Evolutionary conservation across 2,888 invertebrate species (phyloP), one percentile per base, ranked within the genome.

Genomic region (Aphidius colemani): DNA sequence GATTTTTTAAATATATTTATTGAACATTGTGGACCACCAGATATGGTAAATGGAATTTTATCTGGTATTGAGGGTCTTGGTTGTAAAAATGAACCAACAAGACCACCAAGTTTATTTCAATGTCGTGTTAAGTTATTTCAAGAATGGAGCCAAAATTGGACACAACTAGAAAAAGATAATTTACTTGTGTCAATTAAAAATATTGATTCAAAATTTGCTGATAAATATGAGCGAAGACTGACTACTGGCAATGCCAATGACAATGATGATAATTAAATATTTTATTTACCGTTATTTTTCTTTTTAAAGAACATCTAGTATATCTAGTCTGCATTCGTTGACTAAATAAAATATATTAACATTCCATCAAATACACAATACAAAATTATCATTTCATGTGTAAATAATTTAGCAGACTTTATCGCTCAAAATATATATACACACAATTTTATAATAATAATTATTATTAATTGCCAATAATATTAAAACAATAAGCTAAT

Each of bases 101-200:
- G 91, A 75, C 94, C 92, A 41, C 90, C 92, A 82, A 92, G 90
- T 75, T 83, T 94, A 64, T 94, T 93, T 77, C 92, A 93, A 78
- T 93, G 93, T 78, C 87, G 94, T 69, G 91, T 94, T 75, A 94
- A 94, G 83, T 82, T 94, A 51, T 94, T 94, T 75, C 89, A 89
- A 73, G 92, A 94, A 82, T 94, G 94, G 94, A 90, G 89, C 74
- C 87, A 88, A 11, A 88, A 89, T 72, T 94, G 94, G 94, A 86
- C 88, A 7, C 85, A 87, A 53, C 90, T 90, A 67, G 90, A 92
- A 68, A 90, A 89, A 75, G 88, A 89, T 46, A 86, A 87, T 69
- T 85, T 94, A 44, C 83, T 92, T 46, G 86, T 87, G 63, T 88
- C 89, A 67, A 87, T 93, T 40, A 86, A 88, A 40, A 90, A 91